phyloP scores from a whole-genome alignment of 2,113 vertebrate genomes.

The Etia nguti region DNA sequence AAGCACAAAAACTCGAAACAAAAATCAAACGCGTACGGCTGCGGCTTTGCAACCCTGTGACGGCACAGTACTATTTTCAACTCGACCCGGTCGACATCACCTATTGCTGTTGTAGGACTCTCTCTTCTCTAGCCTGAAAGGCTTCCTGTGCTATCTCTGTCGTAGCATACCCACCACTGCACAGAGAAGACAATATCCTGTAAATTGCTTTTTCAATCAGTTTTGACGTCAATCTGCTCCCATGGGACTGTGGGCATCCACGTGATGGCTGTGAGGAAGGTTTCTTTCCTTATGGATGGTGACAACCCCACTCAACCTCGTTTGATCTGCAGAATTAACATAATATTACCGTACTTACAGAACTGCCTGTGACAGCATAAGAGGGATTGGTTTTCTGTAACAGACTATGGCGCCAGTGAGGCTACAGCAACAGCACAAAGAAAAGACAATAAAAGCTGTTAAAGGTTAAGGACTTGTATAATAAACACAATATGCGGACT shows the following conservation, averaged over 20 bases:
- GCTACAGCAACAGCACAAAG: conserved; percentile 1
- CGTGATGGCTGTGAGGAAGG: conserved; percentile 39
- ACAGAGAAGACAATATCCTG: conserved; percentile 45
- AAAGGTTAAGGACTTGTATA: neutral
- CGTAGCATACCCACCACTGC: conserved; percentile 17
- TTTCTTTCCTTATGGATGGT: conserved; percentile 54
- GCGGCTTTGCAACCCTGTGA: neutral
- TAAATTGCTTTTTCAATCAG: conserved; percentile 65
- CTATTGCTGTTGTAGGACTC: neutral
- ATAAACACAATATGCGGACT: neutral
- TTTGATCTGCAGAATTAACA: conserved; percentile 67
- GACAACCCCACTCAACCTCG: conserved; percentile 55
- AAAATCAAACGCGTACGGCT: neutral
- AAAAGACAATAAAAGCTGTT: neutral
- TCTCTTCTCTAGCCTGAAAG: neutral
- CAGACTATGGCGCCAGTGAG: conserved; percentile 7
- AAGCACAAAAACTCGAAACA: neutral
- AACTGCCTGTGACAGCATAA: conserved; percentile 33
- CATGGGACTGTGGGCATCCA: conserved; percentile 37
- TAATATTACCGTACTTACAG: conserved; percentile 43
- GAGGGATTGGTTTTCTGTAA: conserved; percentile 21
- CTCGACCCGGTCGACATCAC: neutral
- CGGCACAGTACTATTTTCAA: neutral
- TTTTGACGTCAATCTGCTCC: conserved; percentile 61
- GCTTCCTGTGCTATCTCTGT: neutral